Evolutionary conservation across 2,797 vertebrate genomes (phyloP), one percentile per base, ranked within the genome.

Genomic region (Tokudaia tokunoshimensis): DNA sequence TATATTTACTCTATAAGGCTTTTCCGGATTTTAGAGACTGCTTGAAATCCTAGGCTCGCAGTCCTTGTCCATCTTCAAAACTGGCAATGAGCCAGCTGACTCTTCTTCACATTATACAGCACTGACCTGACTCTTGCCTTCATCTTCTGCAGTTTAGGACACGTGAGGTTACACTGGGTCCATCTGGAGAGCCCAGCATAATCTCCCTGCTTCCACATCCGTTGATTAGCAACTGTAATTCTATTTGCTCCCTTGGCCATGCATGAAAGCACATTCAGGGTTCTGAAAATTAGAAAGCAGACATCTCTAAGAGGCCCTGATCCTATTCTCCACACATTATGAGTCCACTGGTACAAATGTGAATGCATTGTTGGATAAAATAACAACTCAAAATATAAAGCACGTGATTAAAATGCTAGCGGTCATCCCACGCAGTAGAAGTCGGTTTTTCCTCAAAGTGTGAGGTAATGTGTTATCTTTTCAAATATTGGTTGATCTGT

Each of bases 391-490:
- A 80, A 80, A 34, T 80, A 12, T 26, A 94, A 92, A 47, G 34
- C 19, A 11, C 17, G 12, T 65, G 14, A 91, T 82, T 41, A 92
- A 92, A 92, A 94, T 55, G 19, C 76, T 11, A 89, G 26, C 29
- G 8, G n/a, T 79, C 80, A 78, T 82, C 34, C n/a, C 3, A 37
- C 47, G 70, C 29, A 92, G 14, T 44, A 94, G 61, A 96, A 92
- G 22, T 70, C 72, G 76, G 7, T 44, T 95, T 52, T 19, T 0
- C 29, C 61, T 83, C 59, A 55, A 79, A 29, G 24, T 78, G 70
- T 92, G 81, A 92, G 24, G 47, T 2, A 63, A 31, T 37, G 0
- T 95, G 41, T 83, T 44, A 81, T 44, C 41, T 83, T 95, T 95
- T 50, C 55, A 79, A 92, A 47, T 67, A 79, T 67, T 75, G 88